Evolutionary conservation across 1,140 invertebrate genomes (phyloP).

Genomic region (Centruroides sculpturatus): DNA sequence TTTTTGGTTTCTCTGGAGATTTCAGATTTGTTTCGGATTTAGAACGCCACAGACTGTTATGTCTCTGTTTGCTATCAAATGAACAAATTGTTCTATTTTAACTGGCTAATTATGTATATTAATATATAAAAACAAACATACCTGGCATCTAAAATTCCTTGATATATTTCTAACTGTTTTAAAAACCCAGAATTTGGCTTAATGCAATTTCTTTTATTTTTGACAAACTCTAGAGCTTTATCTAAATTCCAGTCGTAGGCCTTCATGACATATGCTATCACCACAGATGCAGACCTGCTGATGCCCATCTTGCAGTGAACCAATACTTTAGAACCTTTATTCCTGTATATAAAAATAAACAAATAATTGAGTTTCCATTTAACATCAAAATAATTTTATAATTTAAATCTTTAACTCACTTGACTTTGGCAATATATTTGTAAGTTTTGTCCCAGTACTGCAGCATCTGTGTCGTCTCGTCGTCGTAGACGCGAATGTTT

Average conservation of each 20-base stretch:
- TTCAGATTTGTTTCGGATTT: conserved; percentile 86
- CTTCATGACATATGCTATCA: conserved; percentile 97
- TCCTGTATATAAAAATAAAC: conserved; percentile 30
- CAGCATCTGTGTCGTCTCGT: conserved; percentile 86
- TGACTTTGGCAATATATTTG: conserved; percentile 88
- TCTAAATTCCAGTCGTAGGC: conserved; percentile 86
- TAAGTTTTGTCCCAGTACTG: conserved; percentile 96
- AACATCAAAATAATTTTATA: background rate
- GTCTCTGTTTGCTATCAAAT: conserved; percentile 47
- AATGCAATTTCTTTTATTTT: conserved; percentile 76
- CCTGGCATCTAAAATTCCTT: conserved; percentile 86
- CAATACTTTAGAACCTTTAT: conserved; percentile 65
- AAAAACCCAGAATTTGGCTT: conserved; percentile 93
- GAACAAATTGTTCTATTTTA: background rate
- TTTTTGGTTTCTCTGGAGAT: conserved; percentile 10
- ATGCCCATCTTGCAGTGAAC: conserved; percentile 82
- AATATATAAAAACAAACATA: conserved; percentile 25
- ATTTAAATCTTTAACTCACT: conserved; percentile 32
- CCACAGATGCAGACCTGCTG: conserved; percentile 85
- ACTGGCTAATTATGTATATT: background rate
- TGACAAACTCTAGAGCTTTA: conserved; percentile 75
- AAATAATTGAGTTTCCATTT: too few relatives aligned
- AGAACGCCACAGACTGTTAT: conserved; percentile 68
- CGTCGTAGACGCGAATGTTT: conserved; percentile 92
- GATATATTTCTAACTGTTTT: conserved; percentile 81